Base-by-base conservation (phyloP, 2,888 invertebrate genomes). In the Oscheius sp. region DNA sequence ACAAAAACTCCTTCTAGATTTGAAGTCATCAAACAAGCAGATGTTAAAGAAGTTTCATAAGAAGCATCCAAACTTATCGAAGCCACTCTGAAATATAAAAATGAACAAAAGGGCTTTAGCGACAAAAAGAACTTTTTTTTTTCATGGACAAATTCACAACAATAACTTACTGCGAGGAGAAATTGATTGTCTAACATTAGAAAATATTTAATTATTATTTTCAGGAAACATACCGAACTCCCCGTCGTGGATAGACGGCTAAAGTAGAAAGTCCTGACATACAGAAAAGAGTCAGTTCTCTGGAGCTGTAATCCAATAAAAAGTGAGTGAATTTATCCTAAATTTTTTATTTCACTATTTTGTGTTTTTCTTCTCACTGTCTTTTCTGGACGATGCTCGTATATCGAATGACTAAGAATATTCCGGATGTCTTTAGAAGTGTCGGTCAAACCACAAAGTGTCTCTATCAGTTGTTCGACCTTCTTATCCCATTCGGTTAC, bases 201-300 rank as follows among this genome's bases (percentile, higher is more conserved):
- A 36, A 9, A 36, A 36, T 14, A 9, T 20, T 20, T 17, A 41
- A 41, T 4, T 41, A 41, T 41, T 3, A 12, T 41, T 17, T 8
- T 36, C n/a, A 49, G 32, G 14, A 50, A 44, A 41, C 22, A 20
- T 32, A 73, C 76, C 76, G 32, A 30, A 72, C 59, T 30, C 72
- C 77, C 24, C 74, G 74, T 36, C 77, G 71, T 20, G 77, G 77
- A 62, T 77, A 77, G 41, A 77, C 69, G 9, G 77, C 77, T 41
- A 77, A n/a, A 2, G 77, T 77, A 0, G 74, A 71, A 24, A 77
- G 49, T 1, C 77, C 77, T 17, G 77, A 77, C 62, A 77, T 71
- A 47, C 77, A 77, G 30, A 71, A 77, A 28, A 77, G 63, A 44
- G 77, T 77, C 68, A 77, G 22, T 20, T 77, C 77, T 30, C 71